phyloP scores from a whole-genome alignment of 1,140 invertebrate genomes.

The Scaptodrosophila lebanonensis region DNA sequence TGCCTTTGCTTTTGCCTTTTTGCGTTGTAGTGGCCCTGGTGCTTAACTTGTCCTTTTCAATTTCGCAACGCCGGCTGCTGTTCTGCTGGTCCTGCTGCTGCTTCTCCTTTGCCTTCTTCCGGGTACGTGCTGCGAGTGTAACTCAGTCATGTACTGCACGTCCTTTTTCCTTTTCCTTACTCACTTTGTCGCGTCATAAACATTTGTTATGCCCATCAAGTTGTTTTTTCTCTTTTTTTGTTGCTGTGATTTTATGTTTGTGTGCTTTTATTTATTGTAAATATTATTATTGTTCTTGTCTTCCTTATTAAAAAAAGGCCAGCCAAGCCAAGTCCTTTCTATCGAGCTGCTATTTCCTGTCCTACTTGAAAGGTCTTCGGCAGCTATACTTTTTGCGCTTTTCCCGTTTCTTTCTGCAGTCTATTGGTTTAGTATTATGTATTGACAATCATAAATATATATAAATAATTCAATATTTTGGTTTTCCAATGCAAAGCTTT shows the following conservation, averaged over 20 bases:
- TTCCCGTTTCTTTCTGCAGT: constrained; percentile 22
- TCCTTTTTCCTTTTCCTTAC: constrained; percentile 8
- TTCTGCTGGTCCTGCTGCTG: constrained; percentile 16
- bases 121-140: constrained; percentile 8
- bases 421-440: constrained; percentile 24
- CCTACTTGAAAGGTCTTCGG: too few relatives aligned
- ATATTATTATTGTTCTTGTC: constrained; percentile 28
- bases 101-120: constrained; percentile 3
- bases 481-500: constrained; percentile 21
- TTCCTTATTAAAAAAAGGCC: too few relatives aligned
- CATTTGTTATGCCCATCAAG: constrained; percentile 20
- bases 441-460: constrained; percentile 52
- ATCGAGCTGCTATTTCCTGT: too few relatives aligned
- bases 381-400: constrained; percentile 10
- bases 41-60: constrained; percentile 53
- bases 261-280: constrained; percentile 36
- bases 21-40: constrained; percentile 19
- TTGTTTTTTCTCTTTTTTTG: constrained; percentile 4
- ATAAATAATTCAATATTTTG: constrained; percentile 47
- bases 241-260: constrained; percentile 39
- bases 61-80: constrained; percentile 16
- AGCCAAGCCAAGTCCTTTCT: too few relatives aligned
- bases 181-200: constrained; percentile 36
- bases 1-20: not conserved
- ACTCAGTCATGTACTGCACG: constrained; percentile 3